A percentile compares a stretch with the other conserved stretches of the same genome.
These are phyloP conservation scores for Xenopus petersii DNA, from an alignment of 2,797 vertebrate genomes.

Conservation along the genomic window DNA sequence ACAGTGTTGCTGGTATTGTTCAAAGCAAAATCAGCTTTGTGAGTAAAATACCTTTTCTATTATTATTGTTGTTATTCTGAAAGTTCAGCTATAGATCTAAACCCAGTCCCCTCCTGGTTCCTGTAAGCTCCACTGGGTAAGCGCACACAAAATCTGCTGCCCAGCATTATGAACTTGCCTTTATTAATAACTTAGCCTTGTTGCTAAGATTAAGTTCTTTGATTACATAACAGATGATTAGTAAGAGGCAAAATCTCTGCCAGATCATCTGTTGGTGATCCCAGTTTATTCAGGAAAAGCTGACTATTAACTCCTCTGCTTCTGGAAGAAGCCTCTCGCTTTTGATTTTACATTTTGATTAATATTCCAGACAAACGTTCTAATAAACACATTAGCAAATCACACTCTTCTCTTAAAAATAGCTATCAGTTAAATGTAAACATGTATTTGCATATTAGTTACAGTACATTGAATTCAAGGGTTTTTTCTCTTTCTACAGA, in stretches of 20 bases:
- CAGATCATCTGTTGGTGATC: slow-evolving; percentile 41
- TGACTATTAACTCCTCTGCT: slow-evolving; percentile 21
- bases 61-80: too few relatives aligned
- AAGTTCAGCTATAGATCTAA: background rate
- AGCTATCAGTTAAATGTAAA: slow-evolving; percentile 28
- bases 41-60: slow-evolving; percentile 13
- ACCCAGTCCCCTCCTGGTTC: slow-evolving; percentile 3
- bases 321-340: background rate
- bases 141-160: slow-evolving; percentile 15
- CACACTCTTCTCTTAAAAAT: slow-evolving; percentile 7
- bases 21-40: slow-evolving; percentile 27
- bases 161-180: slow-evolving; percentile 12
- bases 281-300: slow-evolving; percentile 23
- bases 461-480: slow-evolving; percentile 35
- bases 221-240: slow-evolving; percentile 46
- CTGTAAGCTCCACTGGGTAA: slow-evolving; percentile 7
- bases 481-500: slow-evolving; percentile 7
- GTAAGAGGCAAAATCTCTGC: slow-evolving; percentile 35
- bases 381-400: background rate
- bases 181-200: slow-evolving; percentile 40
- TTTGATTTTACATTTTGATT: background rate
- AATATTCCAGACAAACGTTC: background rate
- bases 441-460: slow-evolving; percentile 38
- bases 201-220: slow-evolving; percentile 47
- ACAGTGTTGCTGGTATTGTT: slow-evolving; percentile 25